A percentile compares a stretch with the other conserved stretches of the same genome.
phyloP scores from a whole-genome alignment of 1,140 invertebrate species.

The Drosophila grimshawi region DNA sequence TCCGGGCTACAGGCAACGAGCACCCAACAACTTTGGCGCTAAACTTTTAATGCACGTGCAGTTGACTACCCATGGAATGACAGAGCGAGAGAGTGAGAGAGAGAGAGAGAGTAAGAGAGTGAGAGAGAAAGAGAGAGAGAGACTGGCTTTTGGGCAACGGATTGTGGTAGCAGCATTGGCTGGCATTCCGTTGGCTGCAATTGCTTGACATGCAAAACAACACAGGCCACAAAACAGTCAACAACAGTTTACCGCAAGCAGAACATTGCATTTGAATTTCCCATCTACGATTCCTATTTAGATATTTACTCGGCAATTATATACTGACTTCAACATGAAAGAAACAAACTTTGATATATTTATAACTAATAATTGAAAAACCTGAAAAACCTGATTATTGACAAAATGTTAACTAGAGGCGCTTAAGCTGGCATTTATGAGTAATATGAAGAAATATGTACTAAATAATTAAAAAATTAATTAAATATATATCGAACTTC shows the following conservation, averaged over 20 bases:
- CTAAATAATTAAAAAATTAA: too few species aligned
- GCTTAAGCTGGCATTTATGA: too few species aligned
- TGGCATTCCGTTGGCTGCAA: conserved; percentile 26
- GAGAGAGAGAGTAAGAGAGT: neutral
- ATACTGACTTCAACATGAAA: too few species aligned
- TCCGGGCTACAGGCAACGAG: conserved; percentile 19
- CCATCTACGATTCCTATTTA: too few species aligned
- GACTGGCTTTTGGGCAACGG: conserved; percentile 35
- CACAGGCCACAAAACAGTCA: conserved; percentile 28
- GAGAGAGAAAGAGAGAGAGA: neutral
- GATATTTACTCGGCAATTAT: too few species aligned
- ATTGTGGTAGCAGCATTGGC: conserved; percentile 31
- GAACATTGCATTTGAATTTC: too few species aligned
- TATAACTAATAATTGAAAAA: too few species aligned
- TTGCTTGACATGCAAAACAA: conserved; percentile 13
- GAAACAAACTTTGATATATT: too few species aligned
- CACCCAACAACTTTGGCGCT: conserved; percentile 68
- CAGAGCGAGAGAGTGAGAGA: neutral
- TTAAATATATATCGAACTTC: too few species aligned
- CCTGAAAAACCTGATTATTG: too few species aligned
- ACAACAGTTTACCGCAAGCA: neutral
- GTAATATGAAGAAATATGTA: too few species aligned
- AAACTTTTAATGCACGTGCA: conserved; percentile 80
- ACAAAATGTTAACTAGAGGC: too few species aligned
- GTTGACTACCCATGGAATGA: neutral